Evolutionary conservation across 2,797 vertebrate species (phyloP).

Genomic region (Moxostoma hubbsi): DNA sequence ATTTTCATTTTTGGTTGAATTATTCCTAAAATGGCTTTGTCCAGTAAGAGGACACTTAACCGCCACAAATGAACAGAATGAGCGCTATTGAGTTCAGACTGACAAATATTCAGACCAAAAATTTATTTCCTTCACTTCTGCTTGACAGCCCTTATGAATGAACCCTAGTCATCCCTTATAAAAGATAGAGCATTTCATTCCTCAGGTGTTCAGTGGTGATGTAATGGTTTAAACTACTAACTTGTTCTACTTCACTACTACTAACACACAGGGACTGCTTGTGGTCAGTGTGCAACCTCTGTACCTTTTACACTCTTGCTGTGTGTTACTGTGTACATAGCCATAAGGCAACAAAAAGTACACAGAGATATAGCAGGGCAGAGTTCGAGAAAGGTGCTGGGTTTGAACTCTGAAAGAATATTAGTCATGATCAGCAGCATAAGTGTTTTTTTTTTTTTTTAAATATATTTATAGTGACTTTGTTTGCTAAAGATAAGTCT

Average conservation of each 20-base stretch:
- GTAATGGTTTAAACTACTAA: background rate
- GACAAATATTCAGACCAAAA: too few species aligned
- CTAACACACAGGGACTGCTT: constrained; percentile 39
- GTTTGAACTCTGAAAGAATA: background rate
- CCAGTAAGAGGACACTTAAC: too few species aligned
- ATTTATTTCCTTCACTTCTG: background rate
- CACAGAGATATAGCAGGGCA: constrained; percentile 36
- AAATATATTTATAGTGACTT: background rate
- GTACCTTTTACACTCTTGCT: constrained; percentile 52
- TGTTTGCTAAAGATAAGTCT: background rate
- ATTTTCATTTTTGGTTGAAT: too few species aligned
- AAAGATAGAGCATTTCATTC: background rate
- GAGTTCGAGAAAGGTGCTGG: constrained; percentile 3
- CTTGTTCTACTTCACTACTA: background rate
- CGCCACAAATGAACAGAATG: background rate
- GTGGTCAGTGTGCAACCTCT: constrained; percentile 25
- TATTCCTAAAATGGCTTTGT: too few species aligned
- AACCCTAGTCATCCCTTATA: background rate
- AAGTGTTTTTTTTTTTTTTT: too few species aligned
- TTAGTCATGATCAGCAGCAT: too few species aligned
- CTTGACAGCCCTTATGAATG: background rate
- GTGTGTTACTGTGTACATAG: constrained; percentile 67
- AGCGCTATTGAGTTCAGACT: background rate
- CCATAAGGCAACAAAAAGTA: constrained; percentile 24
- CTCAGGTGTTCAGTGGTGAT: background rate